These are phyloP conservation scores for Tetramorium parvispinum DNA, from an alignment of 1,140 invertebrate species.

Conservation along the genomic window DNA sequence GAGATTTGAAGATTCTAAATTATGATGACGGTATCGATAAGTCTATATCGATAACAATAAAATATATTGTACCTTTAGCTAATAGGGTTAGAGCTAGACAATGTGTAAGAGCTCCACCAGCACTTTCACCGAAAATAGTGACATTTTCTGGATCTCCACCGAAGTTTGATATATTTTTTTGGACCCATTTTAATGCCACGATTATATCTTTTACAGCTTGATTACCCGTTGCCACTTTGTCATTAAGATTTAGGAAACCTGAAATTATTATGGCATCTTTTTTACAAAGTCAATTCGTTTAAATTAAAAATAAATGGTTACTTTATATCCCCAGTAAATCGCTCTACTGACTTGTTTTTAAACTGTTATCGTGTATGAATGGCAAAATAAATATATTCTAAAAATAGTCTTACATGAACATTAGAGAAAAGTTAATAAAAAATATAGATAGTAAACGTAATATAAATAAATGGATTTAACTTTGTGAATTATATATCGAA, in stretches of 20 bases:
- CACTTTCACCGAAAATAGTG: conserved; percentile 89
- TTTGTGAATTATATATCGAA: not conserved
- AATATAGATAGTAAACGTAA: not conserved
- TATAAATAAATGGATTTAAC: not conserved
- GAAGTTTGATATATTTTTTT: conserved; percentile 88
- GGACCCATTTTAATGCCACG: conserved; percentile 87
- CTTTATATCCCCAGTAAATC: not conserved
- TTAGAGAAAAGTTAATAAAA: no score
- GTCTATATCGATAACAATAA: not conserved
- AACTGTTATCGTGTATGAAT: not conserved
- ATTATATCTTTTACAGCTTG: conserved; percentile 87
- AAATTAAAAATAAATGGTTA: not conserved
- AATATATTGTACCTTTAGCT: conserved; percentile 63
- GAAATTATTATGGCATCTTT: not conserved
- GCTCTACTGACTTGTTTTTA: no score
- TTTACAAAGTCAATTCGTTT: not conserved
- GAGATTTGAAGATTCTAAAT: not conserved
- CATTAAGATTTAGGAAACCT: conserved; percentile 76
- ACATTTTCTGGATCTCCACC: conserved; percentile 88
- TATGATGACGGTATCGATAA: not conserved
- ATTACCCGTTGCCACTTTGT: conserved; percentile 82
- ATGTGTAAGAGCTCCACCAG: conserved; percentile 85
- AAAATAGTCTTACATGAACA: not conserved
- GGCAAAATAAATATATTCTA: not conserved
- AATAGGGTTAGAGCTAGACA: conserved; percentile 71